Conservation (phyloP, 2,888 invertebrate genomes). For the Drosophila phalerata region DNA sequence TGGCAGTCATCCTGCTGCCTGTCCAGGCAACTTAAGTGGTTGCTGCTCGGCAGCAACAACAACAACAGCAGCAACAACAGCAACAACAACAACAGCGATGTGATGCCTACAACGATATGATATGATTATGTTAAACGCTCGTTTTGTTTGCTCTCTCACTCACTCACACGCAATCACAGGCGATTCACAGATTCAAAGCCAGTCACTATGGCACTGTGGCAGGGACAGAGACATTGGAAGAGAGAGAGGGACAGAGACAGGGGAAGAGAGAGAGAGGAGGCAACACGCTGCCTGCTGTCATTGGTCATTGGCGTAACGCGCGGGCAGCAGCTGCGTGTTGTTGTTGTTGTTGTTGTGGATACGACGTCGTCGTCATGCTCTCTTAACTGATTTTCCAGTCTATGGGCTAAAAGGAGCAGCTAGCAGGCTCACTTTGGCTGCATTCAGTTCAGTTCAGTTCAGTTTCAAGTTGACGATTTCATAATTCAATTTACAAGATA, state of each 20-base stretch:
- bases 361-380: conserved; percentile 74
- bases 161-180: conserved; percentile 18
- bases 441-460: conserved; percentile 64
- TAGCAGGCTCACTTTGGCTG: conserved; percentile 45
- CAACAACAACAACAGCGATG: conserved; percentile 59
- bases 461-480: conserved; percentile 83
- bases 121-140: conserved; percentile 82
- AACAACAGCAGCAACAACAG: conserved; percentile 32
- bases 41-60: conserved; percentile 58
- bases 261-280: conserved; percentile 17
- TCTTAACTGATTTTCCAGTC: conserved; percentile 78
- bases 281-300: conserved; percentile 64
- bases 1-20: conserved; percentile 73
- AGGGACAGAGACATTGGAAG: background rate
- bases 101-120: conserved; percentile 79
- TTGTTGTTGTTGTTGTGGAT: conserved; percentile 22
- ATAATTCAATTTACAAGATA: conserved; percentile 85
- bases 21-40: conserved; percentile 79
- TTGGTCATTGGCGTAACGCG: conserved; percentile 75
- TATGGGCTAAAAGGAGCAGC: conserved; percentile 79
- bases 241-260: conserved; percentile 17
- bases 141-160: conserved; percentile 74
- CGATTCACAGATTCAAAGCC: conserved; percentile 29
- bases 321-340: conserved; percentile 65
- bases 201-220: conserved; percentile 2